Conservation (phyloP, 2,888 invertebrate genomes). For the Myathropa florea region DNA sequence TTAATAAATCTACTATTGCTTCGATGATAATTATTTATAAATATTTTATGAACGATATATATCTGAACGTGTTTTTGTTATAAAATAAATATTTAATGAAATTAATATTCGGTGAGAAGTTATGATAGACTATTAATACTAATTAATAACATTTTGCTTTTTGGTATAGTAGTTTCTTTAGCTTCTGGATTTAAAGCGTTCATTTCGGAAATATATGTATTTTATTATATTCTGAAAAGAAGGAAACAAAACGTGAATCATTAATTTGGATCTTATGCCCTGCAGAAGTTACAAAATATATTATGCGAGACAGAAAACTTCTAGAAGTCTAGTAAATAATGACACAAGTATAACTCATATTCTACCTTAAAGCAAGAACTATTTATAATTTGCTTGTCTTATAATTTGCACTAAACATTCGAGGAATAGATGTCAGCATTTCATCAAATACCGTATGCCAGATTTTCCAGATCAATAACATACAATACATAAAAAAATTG, state of each 20-base stretch:
- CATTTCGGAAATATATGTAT: background rate
- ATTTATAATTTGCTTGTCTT: too few relatives aligned
- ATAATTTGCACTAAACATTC: too few relatives aligned
- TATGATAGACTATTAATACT: slow-evolving; percentile 62
- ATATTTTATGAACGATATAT: slow-evolving; percentile 29
- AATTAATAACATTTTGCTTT: slow-evolving; percentile 16
- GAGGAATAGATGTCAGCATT: too few relatives aligned
- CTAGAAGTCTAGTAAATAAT: too few relatives aligned
- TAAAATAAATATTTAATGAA: slow-evolving; percentile 54
- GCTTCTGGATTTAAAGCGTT: slow-evolving; percentile 21
- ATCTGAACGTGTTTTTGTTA: slow-evolving; percentile 53
- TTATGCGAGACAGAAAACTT: too few relatives aligned
- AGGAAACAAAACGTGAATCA: background rate
- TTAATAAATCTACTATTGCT: slow-evolving; percentile 69
- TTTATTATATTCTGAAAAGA: slow-evolving; percentile 29
- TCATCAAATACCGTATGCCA: too few relatives aligned
- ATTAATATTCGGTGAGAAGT: slow-evolving; percentile 60
- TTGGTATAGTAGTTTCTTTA: slow-evolving; percentile 32
- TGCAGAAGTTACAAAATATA: too few relatives aligned
- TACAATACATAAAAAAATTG: too few relatives aligned
- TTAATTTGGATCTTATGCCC: too few relatives aligned
- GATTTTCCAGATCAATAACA: too few relatives aligned
- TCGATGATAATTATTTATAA: slow-evolving; percentile 56
- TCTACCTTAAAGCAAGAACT: too few relatives aligned
- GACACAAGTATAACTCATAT: too few relatives aligned